phyloP scores from a whole-genome alignment of 2,113 vertebrate genomes.

The Centrocercus urophasianus region DNA sequence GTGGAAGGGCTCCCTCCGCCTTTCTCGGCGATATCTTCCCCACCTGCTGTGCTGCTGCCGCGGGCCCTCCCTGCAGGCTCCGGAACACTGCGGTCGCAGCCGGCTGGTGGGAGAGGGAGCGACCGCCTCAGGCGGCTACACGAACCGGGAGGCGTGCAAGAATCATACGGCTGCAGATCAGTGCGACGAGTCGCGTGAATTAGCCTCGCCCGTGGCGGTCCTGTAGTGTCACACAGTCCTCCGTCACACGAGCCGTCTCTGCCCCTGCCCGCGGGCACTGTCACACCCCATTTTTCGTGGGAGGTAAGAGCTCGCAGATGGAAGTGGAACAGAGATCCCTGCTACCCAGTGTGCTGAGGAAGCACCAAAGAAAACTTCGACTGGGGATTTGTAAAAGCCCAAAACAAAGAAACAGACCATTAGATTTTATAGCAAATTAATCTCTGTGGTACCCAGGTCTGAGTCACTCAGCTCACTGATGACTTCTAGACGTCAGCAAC shows the following conservation, averaged over 20 bases:
- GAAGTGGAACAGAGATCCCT: not conserved
- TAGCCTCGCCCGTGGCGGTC: fast-evolving
- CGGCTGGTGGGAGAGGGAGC: not conserved
- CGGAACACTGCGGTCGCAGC: too few relatives aligned
- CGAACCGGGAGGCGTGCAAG: too few relatives aligned
- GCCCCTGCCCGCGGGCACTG: too few relatives aligned
- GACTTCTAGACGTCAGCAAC: not conserved
- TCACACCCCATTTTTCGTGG: fast-evolving
- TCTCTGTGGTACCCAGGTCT: fast-evolving
- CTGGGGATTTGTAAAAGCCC: not conserved
- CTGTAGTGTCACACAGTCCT: not conserved
- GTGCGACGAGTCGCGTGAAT: fast-evolving
- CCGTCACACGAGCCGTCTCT: fast-evolving
- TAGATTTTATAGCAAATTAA: not conserved
- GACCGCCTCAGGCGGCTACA: not conserved
- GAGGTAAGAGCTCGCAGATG: not conserved
- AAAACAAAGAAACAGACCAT: not conserved
- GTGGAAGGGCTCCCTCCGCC: too few relatives aligned
- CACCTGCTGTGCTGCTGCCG: too few relatives aligned
- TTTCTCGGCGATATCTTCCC: too few relatives aligned
- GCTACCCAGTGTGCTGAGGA: not conserved
- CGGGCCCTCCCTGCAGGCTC: not conserved
- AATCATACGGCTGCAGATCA: fast-evolving
- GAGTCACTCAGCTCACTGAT: fast-evolving
- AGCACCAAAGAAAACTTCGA: not conserved